Conservation (phyloP, 1,140 invertebrate genomes). For the Halyomorpha halys region DNA sequence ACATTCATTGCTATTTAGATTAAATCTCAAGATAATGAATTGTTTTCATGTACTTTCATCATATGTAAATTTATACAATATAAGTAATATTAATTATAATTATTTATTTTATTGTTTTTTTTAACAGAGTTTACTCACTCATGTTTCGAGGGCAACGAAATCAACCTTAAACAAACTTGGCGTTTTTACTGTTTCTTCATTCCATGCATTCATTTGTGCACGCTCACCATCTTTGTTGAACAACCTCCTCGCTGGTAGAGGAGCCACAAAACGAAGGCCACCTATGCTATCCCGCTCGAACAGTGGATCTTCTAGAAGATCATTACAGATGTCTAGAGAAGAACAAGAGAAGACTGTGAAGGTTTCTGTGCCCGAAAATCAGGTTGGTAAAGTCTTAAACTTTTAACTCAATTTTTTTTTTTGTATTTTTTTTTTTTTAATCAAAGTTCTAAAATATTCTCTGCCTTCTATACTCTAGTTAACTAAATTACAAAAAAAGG, state of each 20-base stretch:
- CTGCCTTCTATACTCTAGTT: no score
- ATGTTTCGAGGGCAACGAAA: slow-evolving; percentile 90
- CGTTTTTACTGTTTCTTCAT: slow-evolving; percentile 94
- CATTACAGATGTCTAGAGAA: slow-evolving; percentile 72
- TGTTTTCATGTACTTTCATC: background rate
- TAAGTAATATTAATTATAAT: background rate
- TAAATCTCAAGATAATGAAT: no score
- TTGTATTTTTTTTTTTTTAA: no score
- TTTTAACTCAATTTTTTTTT: background rate
- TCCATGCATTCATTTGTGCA: slow-evolving; percentile 95
- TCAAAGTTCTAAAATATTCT: no score
- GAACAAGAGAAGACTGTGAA: slow-evolving; percentile 76
- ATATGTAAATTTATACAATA: background rate
- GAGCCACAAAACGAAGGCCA: slow-evolving; percentile 73
- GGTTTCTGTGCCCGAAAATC: slow-evolving; percentile 79
- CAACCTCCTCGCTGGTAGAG: slow-evolving; percentile 80
- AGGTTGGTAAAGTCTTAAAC: slow-evolving; percentile 41
- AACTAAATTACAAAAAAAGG: no score
- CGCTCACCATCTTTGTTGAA: slow-evolving; percentile 84
- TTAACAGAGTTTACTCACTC: slow-evolving; percentile 80
- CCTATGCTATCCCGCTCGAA: slow-evolving; percentile 82
- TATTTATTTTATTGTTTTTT: background rate
- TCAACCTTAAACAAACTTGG: slow-evolving; percentile 87
- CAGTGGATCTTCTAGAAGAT: slow-evolving; percentile 68
- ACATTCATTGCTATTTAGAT: background rate